A percentile compares a stretch with the other conserved stretches of the same genome.
Evolutionary conservation across 2,888 invertebrate genomes (phyloP).

Genomic region (Phytoseiulus persimilis): DNA sequence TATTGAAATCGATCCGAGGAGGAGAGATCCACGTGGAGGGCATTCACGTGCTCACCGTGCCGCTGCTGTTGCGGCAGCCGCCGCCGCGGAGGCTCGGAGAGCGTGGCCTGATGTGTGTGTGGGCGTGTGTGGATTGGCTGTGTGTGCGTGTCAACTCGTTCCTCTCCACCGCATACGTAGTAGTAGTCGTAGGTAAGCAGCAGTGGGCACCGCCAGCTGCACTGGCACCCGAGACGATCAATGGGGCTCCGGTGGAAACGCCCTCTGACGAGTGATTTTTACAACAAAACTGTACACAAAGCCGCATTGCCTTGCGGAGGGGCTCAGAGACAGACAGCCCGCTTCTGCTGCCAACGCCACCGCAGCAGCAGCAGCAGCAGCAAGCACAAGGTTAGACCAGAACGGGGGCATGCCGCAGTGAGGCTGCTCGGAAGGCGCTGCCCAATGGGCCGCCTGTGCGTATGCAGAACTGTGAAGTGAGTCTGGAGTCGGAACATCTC

Average conservation of each 20-base stretch:
- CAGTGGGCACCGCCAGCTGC: not conserved
- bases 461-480: not conserved
- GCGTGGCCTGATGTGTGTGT: not conserved
- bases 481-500: not conserved
- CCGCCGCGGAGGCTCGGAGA: not conserved
- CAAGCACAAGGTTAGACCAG: not conserved
- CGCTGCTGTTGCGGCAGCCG: not conserved
- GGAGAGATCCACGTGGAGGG: slow-evolving; percentile 5
- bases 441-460: not conserved
- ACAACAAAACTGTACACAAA: slow-evolving; percentile 5
- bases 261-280: not conserved
- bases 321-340: not conserved
- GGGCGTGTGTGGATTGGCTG: not conserved
- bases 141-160: not conserved
- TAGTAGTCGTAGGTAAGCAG: not conserved
- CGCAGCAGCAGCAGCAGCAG: not conserved
- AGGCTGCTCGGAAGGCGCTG: not conserved
- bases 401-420: slow-evolving; percentile 5
- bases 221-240: not conserved
- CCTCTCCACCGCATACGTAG: not conserved
- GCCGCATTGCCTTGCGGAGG: not conserved
- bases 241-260: not conserved
- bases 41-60: not conserved
- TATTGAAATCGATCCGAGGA: not conserved
- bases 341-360: not conserved